Evolutionary conservation across 2,113 vertebrate species (phyloP).

Genomic region (Eurypyga helias): DNA sequence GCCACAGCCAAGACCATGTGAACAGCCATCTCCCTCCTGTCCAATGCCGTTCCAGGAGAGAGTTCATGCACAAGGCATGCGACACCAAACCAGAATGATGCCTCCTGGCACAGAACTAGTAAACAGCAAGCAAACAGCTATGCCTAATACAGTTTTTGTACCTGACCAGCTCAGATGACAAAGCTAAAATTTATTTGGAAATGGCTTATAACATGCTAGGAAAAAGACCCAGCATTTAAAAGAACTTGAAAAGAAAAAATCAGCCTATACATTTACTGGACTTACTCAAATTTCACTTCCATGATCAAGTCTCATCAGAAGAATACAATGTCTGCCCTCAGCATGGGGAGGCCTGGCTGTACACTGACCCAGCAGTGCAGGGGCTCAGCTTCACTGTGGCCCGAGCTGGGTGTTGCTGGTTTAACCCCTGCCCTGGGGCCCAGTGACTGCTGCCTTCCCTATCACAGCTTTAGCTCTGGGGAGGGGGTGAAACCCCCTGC

Average conservation of each 20-base stretch:
- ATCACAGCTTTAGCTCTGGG: too few species aligned
- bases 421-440: rapidly evolving
- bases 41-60: background rate
- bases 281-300: background rate
- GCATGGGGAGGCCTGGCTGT: too few species aligned
- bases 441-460: background rate
- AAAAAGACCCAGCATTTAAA: background rate
- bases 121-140: background rate
- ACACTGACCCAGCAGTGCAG: rapidly evolving
- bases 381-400: rapidly evolving
- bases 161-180: background rate
- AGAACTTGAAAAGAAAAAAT: background rate
- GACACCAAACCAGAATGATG: rapidly evolving
- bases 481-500: background rate
- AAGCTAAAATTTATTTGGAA: background rate
- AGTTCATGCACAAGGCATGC: rapidly evolving
- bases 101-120: rapidly evolving
- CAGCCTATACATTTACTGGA: background rate
- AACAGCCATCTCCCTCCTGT: background rate
- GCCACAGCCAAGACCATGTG: background rate
- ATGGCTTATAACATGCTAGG: background rate
- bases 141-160: background rate
- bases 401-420: background rate
- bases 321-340: background rate
- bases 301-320: background rate